These are phyloP conservation scores for Danio jaintianensis DNA, from an alignment of 2,797 vertebrate species.

Conservation along the genomic window DNA sequence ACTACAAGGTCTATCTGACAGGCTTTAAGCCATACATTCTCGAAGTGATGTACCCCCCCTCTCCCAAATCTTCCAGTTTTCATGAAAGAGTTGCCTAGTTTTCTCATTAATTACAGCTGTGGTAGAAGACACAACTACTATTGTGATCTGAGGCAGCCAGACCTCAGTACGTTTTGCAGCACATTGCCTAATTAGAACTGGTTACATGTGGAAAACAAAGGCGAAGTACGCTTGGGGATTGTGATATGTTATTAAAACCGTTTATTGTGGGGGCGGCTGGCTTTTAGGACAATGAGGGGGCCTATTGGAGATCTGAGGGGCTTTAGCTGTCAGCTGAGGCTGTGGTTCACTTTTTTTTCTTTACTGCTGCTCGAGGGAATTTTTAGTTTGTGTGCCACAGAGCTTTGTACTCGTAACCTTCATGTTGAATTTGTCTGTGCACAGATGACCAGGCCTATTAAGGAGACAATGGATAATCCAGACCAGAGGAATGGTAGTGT, in stretches of 20 bases:
- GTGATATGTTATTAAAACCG: conserved; percentile 70
- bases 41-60: not conserved
- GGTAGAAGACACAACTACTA: conserved; percentile 54
- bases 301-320: conserved; percentile 60
- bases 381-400: conserved; percentile 38
- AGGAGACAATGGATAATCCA: conserved; percentile 20
- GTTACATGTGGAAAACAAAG: conserved; percentile 63
- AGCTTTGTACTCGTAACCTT: conserved; percentile 33
- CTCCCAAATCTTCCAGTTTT: conserved; percentile 48
- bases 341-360: conserved; percentile 49
- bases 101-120: conserved; percentile 62
- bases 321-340: conserved; percentile 44
- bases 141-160: conserved; percentile 58
- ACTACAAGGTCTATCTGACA: conserved; percentile 21
- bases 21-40: conserved; percentile 18
- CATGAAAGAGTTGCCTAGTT: conserved; percentile 49
- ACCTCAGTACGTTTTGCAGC: conserved; percentile 57
- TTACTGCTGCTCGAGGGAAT: conserved; percentile 44
- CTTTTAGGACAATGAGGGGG: conserved; percentile 57
- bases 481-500: conserved; percentile 42
- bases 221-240: conserved; percentile 57
- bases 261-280: conserved; percentile 63
- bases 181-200: conserved; percentile 67
- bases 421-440: conserved; percentile 41
- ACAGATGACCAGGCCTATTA: conserved; percentile 44